Percentiles rank a stretch among this genome's conserved stretches.
Conservation (phyloP, 1,140 invertebrate species). For the Mizuhopecten yessoensis region DNA sequence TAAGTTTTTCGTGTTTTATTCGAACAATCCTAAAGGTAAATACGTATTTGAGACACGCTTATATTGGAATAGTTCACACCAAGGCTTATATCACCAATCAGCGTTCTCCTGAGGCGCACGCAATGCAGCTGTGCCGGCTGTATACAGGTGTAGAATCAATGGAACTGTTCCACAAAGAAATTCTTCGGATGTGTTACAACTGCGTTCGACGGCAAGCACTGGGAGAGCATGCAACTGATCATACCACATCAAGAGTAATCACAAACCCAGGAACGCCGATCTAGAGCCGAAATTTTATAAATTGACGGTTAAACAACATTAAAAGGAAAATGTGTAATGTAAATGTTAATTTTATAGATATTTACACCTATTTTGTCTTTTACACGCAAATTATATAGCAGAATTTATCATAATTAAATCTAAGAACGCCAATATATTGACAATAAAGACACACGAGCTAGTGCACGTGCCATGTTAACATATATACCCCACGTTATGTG, state of each 20-base stretch:
- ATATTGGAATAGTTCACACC: neutral
- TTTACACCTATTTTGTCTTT: slow-evolving; percentile 21
- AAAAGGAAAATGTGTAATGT: slow-evolving; percentile 16
- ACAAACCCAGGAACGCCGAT: neutral
- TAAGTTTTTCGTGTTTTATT: too few relatives aligned
- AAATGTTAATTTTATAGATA: slow-evolving; percentile 36
- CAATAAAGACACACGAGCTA: slow-evolving; percentile 19
- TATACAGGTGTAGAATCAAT: neutral
- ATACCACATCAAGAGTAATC: neutral
- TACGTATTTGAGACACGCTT: neutral
- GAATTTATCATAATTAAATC: slow-evolving; percentile 12
- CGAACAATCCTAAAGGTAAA: too few relatives aligned
- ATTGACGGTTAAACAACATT: neutral
- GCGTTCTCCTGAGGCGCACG: neutral
- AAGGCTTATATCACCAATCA: neutral
- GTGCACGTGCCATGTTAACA: neutral
- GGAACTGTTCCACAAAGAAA: neutral
- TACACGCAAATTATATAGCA: neutral
- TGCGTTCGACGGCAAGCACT: neutral
- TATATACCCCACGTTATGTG: neutral
- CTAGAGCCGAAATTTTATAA: slow-evolving; percentile 16
- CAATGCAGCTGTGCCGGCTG: neutral
- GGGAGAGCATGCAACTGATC: neutral
- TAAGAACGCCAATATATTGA: slow-evolving; percentile 26
- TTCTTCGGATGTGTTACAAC: neutral